These are phyloP conservation scores for Lochmaea capreae DNA, from an alignment of 2,888 invertebrate genomes.

Conservation along the genomic window DNA sequence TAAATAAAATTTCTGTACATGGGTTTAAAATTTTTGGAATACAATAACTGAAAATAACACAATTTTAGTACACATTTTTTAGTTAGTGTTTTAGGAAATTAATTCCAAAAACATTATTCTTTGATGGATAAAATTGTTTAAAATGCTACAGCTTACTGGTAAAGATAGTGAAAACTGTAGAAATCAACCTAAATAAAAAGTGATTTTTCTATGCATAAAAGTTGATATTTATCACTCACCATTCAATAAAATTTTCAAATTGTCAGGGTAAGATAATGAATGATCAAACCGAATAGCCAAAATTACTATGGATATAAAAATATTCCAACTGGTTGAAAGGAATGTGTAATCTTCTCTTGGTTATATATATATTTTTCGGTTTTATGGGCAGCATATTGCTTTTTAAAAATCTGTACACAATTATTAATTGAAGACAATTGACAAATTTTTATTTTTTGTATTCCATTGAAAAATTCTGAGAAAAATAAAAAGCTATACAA, in stretches of 20 bases:
- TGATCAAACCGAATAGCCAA: no score
- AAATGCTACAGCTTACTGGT: no score
- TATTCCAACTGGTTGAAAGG: no score
- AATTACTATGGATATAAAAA: no score
- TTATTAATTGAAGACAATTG: constrained; percentile 25
- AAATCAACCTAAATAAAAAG: no score
- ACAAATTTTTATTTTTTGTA: constrained; percentile 16
- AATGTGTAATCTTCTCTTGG: neutral
- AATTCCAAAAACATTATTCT: no score
- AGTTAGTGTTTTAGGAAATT: neutral
- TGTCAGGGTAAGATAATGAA: no score
- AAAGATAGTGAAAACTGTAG: no score
- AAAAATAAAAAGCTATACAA: constrained; percentile 24
- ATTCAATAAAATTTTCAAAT: no score
- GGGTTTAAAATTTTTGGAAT: constrained; percentile 7
- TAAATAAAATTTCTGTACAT: constrained; percentile 40
- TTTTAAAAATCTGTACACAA: neutral
- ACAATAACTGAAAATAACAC: neutral
- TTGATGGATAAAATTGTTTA: no score
- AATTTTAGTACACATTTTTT: constrained; percentile 6
- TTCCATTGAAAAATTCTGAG: constrained; percentile 16
- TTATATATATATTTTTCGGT: constrained; percentile 1
- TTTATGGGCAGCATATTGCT: neutral
- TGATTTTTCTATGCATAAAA: no score
- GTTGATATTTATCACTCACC: no score